These are phyloP conservation scores for Drosophila nr. medialis DNA, from an alignment of 2,888 invertebrate genomes.

Conservation along the genomic window DNA sequence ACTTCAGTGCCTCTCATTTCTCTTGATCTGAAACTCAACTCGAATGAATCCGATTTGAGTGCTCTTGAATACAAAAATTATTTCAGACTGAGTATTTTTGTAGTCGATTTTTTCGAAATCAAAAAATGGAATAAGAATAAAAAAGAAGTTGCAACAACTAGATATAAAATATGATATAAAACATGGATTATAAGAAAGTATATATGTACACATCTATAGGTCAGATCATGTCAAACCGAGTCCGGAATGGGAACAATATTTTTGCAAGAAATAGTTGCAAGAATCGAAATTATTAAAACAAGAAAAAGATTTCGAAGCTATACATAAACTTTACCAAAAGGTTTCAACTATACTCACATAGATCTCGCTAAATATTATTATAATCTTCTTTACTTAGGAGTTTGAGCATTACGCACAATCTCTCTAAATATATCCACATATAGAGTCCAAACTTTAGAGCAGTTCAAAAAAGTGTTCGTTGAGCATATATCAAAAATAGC, in stretches of 20 bases:
- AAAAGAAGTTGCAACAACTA: neutral
- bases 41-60: neutral
- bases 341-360: neutral
- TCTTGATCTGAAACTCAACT: conserved; percentile 1
- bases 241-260: neutral
- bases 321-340: neutral
- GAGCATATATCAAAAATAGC: neutral
- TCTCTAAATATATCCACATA: neutral
- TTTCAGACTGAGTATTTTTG: neutral
- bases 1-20: conserved; percentile 9
- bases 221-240: neutral
- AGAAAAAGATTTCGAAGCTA: neutral
- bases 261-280: no score
- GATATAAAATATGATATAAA: no score
- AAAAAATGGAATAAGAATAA: neutral
- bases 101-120: no score
- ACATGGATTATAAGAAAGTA: neutral
- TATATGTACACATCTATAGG: neutral
- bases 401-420: neutral
- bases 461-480: neutral
- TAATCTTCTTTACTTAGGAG: neutral
- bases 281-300: no score
- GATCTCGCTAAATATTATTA: neutral
- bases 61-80: neutral
- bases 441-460: rapidly evolving